These are phyloP conservation scores for Macrochelys suwanniensis DNA, from an alignment of 2,797 vertebrate species.

Conservation along the genomic window DNA sequence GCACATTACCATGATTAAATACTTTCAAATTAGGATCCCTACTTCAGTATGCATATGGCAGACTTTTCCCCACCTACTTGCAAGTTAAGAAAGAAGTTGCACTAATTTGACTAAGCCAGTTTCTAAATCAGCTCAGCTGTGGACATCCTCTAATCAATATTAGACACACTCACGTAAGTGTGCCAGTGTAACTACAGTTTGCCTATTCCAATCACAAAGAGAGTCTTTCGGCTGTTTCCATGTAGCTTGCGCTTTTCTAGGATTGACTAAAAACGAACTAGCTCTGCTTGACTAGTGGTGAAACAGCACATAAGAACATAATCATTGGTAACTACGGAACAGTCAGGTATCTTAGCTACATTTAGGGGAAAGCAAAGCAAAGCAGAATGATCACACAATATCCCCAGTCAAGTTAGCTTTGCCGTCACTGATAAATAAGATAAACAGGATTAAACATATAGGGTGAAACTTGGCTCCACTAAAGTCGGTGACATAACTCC, in stretches of 20 bases:
- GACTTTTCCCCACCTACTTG: not conserved
- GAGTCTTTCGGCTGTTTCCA: not conserved
- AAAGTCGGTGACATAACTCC: not conserved
- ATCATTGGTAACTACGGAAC: not conserved
- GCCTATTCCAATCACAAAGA: not conserved
- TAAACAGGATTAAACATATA: not conserved
- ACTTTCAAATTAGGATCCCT: not conserved
- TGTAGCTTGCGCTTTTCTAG: not conserved
- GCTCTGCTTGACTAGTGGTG: not conserved
- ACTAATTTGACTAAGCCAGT: not conserved
- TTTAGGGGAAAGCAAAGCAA: not conserved
- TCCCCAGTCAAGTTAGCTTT: not conserved
- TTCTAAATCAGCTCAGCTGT: not conserved
- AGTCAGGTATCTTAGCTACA: not conserved
- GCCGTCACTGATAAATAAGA: not conserved
- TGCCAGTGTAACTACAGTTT: not conserved
- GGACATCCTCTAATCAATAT: not conserved
- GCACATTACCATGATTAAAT: rapidly evolving
- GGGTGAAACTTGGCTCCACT: not conserved
- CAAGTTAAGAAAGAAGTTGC: not conserved
- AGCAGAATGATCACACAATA: not conserved
- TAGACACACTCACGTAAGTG: not conserved
- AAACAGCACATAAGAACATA: not conserved
- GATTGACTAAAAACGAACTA: not conserved
- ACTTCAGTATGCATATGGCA: conserved; percentile 1